Base-by-base conservation (phyloP, 2,113 vertebrate species). In the Ellobius talpinus region DNA sequence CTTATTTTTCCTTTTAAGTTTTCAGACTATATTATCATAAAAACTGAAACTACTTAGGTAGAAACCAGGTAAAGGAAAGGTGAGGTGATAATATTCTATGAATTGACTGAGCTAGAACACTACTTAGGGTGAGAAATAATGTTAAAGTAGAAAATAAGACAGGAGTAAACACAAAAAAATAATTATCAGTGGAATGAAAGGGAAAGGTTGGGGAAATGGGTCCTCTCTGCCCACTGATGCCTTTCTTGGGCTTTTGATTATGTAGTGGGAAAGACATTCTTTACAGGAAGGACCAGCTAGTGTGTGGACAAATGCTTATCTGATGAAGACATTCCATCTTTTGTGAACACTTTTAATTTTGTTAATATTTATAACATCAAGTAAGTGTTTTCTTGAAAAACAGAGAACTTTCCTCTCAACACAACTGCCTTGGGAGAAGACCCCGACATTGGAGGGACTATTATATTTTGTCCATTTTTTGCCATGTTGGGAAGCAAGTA, bases 321-420 rank as follows among this genome's bases (percentile, higher is more conserved):
- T 96, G 93, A 88, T 96, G 96, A 98, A 97, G 79, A 50, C 96
- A 86, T 98, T 98, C 94, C 96, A 95, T 98, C 4, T 42, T 91
- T 94, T 96, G 95, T 95, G 97, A 97, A 96, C 97, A 93, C 91
- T 97, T 70, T 94, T 93, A 98, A 93, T 95, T 76, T 97, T 96
- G 93, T 94, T 98, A 96, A 96, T 90, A 97, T 89, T 98, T 96
- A 79, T 65, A 96, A 96, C 96, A 97, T 97, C 94, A 98, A 98
- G 97, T 97, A 97, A 97, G 89, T 90, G 95, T 97, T 98, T 97
- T 97, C 89, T 97, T 97, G 82, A 96, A 98, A 98, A 98, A 97
- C 91, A 97, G 95, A 94, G 0, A 7, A 91, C 95, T 94, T 78
- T 78, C 94, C 96, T 97, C 0, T 95, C 87, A 95, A 97, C 95